A percentile compares a stretch with the other conserved stretches of the same genome.
Evolutionary conservation across 2,888 invertebrate genomes (phyloP).

Genomic region (Euplagia quadripunctaria): DNA sequence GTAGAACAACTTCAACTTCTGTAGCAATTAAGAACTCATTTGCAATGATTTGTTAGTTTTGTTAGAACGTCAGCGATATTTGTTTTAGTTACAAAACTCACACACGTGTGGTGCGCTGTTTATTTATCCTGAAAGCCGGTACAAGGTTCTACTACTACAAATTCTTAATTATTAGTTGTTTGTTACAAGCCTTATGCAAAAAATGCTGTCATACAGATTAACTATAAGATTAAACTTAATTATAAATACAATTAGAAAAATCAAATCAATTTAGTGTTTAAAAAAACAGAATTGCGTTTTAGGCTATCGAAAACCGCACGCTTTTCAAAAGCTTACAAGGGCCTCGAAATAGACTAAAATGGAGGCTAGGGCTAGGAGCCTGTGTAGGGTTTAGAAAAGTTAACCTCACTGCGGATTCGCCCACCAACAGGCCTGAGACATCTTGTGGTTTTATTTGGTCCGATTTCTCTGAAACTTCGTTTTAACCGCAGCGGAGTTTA

Average conservation of each 20-base stretch:
- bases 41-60: constrained; percentile 22
- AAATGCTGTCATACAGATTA: too few relatives aligned
- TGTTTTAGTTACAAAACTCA: constrained; percentile 10
- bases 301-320: too few relatives aligned
- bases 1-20: constrained; percentile 2
- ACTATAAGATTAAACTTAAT: too few relatives aligned
- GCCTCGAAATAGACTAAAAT: too few relatives aligned
- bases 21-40: constrained; percentile 19
- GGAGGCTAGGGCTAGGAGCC: too few relatives aligned
- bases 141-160: neutral
- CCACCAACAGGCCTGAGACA: neutral
- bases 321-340: too few relatives aligned
- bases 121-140: neutral
- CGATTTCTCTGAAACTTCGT: neutral
- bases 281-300: too few relatives aligned
- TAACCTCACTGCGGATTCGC: too few relatives aligned
- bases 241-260: too few relatives aligned
- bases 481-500: neutral
- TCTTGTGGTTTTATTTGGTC: neutral
- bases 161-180: neutral
- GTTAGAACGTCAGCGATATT: constrained; percentile 11
- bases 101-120: constrained; percentile 3
- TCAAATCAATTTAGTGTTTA: too few relatives aligned
- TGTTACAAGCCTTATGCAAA: neutral
- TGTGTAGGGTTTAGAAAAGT: too few relatives aligned